Evolutionary conservation across 2,113 vertebrate genomes (phyloP).

Genomic region (Zosterops japonicus): DNA sequence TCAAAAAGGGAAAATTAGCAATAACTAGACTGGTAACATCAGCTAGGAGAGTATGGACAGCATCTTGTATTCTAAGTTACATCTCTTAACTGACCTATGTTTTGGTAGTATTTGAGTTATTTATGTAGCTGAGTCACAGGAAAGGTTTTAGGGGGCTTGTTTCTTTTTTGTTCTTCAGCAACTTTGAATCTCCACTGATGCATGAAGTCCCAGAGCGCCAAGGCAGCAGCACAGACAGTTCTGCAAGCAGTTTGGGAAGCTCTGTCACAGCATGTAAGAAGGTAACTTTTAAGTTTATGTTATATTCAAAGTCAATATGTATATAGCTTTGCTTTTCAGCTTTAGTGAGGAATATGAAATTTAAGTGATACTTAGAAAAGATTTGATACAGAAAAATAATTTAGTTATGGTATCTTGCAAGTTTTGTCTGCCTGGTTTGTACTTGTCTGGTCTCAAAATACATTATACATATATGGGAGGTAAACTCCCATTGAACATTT

Average conservation of each 20-base stretch:
- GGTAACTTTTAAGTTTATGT: conserved; percentile 74
- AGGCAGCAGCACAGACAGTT: conserved; percentile 67
- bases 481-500: neutral
- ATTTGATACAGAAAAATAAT: neutral
- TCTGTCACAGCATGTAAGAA: conserved; percentile 92
- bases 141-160: conserved; percentile 32
- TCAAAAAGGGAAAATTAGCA: neutral
- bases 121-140: conserved; percentile 13
- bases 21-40: neutral
- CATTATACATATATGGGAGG: neutral
- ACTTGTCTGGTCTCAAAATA: neutral
- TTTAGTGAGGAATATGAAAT: neutral
- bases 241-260: conserved; percentile 77
- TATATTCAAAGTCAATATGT: neutral
- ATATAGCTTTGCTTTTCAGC: neutral
- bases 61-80: neutral
- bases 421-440: neutral
- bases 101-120: neutral
- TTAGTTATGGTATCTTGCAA: neutral
- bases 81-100: neutral
- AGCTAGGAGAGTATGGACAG: neutral
- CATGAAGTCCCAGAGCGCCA: conserved; percentile 77
- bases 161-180: conserved; percentile 75
- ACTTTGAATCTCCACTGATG: conserved; percentile 84
- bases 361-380: neutral